Evolutionary conservation across 2,888 invertebrate species (phyloP).

Genomic region (Mycogona germanica): DNA sequence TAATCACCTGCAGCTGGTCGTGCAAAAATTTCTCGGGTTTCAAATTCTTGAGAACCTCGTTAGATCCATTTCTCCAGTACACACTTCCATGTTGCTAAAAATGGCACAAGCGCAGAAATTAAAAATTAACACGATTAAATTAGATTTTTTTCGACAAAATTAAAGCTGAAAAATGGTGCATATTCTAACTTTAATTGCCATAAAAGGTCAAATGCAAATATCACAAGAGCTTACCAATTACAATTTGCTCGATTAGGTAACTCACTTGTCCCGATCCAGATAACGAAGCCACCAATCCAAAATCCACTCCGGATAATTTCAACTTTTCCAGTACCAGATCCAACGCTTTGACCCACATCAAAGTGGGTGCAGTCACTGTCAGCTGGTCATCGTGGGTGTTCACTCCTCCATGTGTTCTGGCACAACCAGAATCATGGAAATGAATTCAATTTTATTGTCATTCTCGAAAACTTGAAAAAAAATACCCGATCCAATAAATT

Average conservation of each 20-base stretch:
- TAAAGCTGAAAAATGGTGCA: too few species aligned
- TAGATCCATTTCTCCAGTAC: constrained; percentile 76
- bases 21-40: constrained; percentile 64
- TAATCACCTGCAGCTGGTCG: constrained; percentile 59
- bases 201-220: constrained; percentile 2
- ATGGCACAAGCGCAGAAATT: neutral
- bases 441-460: too few species aligned
- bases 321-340: constrained; percentile 81
- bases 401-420: constrained; percentile 48
- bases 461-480: too few species aligned
- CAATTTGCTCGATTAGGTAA: too few species aligned
- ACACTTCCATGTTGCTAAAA: constrained; percentile 92
- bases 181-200: too few species aligned
- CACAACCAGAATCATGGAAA: neutral
- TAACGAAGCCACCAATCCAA: constrained; percentile 65
- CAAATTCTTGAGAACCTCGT: constrained; percentile 48
- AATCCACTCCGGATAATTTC: constrained; percentile 66
- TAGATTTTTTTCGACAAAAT: too few species aligned
- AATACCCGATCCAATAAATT: too few species aligned
- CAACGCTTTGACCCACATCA: constrained; percentile 92
- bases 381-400: constrained; percentile 40
- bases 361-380: constrained; percentile 62
- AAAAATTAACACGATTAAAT: too few species aligned
- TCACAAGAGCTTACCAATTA: neutral
- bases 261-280: constrained; percentile 84